Percentiles rank a stretch among this genome's conserved stretches.
These are phyloP conservation scores for Trogon surrucura DNA, from an alignment of 2,113 vertebrate species.

Conservation along the genomic window DNA sequence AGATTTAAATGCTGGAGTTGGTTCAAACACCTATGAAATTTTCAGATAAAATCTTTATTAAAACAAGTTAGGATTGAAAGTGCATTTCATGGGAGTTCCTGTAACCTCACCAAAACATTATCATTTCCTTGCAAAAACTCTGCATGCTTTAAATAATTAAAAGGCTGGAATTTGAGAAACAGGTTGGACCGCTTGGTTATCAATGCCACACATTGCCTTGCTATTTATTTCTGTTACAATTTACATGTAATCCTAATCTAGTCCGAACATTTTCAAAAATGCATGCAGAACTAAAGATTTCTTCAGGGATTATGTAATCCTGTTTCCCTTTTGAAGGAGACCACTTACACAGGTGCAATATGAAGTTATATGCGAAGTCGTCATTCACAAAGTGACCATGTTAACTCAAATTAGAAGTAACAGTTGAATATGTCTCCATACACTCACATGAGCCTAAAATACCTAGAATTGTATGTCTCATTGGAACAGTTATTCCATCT, in stretches of 20 bases:
- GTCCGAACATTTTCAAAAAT: not conserved
- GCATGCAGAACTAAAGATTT: not conserved
- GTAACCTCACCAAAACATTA: conserved; percentile 40
- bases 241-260: not conserved
- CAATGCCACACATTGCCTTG: not conserved
- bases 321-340: not conserved
- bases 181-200: not conserved
- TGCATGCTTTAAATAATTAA: not conserved
- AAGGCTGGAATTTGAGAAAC: not conserved
- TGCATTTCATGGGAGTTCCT: conserved; percentile 42
- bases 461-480: not conserved
- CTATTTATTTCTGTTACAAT: not conserved
- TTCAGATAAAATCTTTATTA: conserved; percentile 54
- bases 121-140: conserved; percentile 39
- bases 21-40: conserved; percentile 59
- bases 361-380: not conserved
- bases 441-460: not conserved
- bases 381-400: not conserved
- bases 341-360: not conserved
- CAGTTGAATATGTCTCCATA: not conserved
- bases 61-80: conserved; percentile 49
- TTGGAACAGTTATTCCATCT: not conserved
- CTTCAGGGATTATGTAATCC: not conserved
- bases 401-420: not conserved
- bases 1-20: conserved; percentile 55